Percentiles rank a stretch among this genome's conserved stretches.
Conservation (phyloP, 2,888 invertebrate genomes). For the Acleris emargana region DNA sequence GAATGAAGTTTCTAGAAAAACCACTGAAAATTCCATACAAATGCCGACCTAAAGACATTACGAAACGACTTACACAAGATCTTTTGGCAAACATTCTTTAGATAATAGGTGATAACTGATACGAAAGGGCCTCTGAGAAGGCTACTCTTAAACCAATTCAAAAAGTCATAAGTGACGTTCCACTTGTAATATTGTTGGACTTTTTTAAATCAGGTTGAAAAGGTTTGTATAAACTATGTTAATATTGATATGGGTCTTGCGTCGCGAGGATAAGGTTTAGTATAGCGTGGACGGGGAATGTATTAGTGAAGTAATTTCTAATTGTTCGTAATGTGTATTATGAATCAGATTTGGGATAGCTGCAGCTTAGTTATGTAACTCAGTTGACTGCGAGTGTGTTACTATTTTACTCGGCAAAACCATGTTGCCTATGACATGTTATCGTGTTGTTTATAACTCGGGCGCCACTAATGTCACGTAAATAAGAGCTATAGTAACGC, state of each 20-base stretch:
- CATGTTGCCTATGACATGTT: too few relatives aligned
- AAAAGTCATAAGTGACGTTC: not conserved
- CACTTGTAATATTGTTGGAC: not conserved
- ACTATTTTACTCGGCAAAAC: too few relatives aligned
- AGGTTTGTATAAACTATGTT: not conserved
- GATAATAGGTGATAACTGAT: conserved; percentile 33
- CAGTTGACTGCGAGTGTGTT: too few relatives aligned
- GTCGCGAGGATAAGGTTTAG: not conserved
- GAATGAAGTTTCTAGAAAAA: not conserved
- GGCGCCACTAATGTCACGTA: too few relatives aligned
- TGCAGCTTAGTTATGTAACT: too few relatives aligned
- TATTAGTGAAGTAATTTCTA: conserved; percentile 5
- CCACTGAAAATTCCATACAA: conserved; percentile 16
- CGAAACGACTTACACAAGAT: conserved; percentile 24
- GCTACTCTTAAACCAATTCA: not conserved
- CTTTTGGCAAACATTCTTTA: conserved; percentile 34
- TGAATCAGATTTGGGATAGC: not conserved
- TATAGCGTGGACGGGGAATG: not conserved
- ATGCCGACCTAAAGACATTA: conserved; percentile 6
- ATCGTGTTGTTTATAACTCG: too few relatives aligned
- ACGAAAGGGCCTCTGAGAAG: conserved; percentile 30
- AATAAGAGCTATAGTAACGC: too few relatives aligned
- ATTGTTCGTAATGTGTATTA: conserved; percentile 4
- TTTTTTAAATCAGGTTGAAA: not conserved
- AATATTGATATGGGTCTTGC: not conserved